Base-by-base conservation (phyloP, 2,113 vertebrate species). In the Thamnophis sirtalis region DNA sequence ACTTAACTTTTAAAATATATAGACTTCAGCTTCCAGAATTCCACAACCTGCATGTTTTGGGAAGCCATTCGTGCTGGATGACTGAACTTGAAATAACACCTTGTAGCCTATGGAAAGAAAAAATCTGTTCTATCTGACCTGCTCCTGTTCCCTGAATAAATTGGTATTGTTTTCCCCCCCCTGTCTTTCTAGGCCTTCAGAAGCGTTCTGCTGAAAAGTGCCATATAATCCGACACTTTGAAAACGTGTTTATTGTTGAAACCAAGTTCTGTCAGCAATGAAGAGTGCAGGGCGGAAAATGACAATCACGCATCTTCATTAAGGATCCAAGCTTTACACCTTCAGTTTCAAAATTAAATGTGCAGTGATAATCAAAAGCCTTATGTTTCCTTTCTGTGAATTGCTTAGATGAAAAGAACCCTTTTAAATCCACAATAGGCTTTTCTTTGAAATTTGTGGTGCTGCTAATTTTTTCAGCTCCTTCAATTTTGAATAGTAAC, bases 181-280 rank as follows among this genome's bases (percentile, higher is more conserved):
- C 92, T 94, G 96, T 48, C 0, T 92, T 89, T 89, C 94, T 96
- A 97, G 98, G 98, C 95, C 97, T 99, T 95, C 98, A 99, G 95
- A 99, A 99, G 95, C 98, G 98, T 87, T 98, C 98, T 1, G 97
- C 97, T 10, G 98, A 98, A 92, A 98, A 98, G 19, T 99, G 98
- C 91, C 98, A 97, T 94, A 98, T 97, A 88, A 98, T 99, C 96
- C 98, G 96, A 93, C 99, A 99, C 96, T 99, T 99, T 86, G 98
- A 98, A 94, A 99, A 99, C 94, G 98, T 97, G 92, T 99, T 99
- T 93, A 98, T 99, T 94, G 98, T 98, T 15, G 98, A 98, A 96
- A 99, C 98, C 92, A 98, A 96, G 96, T 99, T 99, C 97, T 99
- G 98, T 96, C 98, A 98, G 91, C 97, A 98, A 95, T 98, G 97